Percentiles rank a stretch among this genome's conserved stretches.
These are phyloP conservation scores for Piaya cayana DNA, from an alignment of 2,113 vertebrate genomes.

Conservation along the genomic window DNA sequence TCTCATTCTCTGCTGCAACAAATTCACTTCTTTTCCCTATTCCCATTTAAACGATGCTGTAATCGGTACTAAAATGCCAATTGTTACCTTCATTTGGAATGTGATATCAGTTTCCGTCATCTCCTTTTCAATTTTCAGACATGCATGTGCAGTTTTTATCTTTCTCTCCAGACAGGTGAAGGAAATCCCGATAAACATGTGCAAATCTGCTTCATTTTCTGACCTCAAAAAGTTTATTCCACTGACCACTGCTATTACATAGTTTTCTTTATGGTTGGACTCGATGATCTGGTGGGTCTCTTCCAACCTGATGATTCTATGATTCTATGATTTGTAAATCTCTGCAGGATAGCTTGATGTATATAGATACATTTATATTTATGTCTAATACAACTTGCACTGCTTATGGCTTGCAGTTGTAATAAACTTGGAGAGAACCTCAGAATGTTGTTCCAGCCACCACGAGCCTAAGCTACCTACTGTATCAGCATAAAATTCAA, in stretches of 20 bases:
- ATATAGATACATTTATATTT: too few relatives aligned
- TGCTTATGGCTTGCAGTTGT: background rate
- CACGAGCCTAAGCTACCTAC: background rate
- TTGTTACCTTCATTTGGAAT: background rate
- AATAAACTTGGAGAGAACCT: background rate
- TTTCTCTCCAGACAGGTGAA: background rate
- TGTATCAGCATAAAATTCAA: background rate
- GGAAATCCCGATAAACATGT: background rate
- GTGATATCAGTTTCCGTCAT: background rate
- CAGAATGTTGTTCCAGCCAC: background rate
- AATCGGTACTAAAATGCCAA: background rate
- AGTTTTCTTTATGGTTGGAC: too few relatives aligned
- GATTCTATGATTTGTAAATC: background rate
- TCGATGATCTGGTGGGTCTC: too few relatives aligned
- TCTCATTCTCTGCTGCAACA: background rate
- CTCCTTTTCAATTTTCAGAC: background rate
- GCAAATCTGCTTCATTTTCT: background rate
- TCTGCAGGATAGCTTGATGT: background rate
- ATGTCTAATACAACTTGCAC: background rate
- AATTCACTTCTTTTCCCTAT: background rate
- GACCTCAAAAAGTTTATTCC: background rate
- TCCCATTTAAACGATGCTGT: background rate
- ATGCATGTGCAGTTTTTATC: background rate
- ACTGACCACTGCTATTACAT: background rate
- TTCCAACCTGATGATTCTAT: too few relatives aligned